Conservation (phyloP, 1,140 invertebrate genomes). For the Eupeodes corollae region DNA sequence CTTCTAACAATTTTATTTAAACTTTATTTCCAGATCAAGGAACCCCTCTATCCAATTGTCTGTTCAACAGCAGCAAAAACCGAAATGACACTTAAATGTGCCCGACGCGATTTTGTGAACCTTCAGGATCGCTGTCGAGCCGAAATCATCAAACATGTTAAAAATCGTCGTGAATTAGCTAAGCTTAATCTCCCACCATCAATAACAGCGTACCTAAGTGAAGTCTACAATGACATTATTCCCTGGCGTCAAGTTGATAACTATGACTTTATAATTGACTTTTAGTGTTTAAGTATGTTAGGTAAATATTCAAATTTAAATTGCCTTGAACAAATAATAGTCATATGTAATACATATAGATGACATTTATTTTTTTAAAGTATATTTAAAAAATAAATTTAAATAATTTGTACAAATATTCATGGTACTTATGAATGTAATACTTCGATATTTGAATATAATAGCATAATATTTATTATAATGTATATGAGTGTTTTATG, state of each 20-base stretch:
- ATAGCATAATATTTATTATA: too few species aligned
- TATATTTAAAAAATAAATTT: too few species aligned
- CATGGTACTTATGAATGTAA: too few species aligned
- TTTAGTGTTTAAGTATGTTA: constrained; percentile 12
- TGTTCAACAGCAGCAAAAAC: constrained; percentile 66
- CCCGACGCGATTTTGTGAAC: constrained; percentile 50
- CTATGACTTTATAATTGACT: constrained; percentile 32
- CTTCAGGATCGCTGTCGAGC: constrained; percentile 53
- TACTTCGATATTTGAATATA: too few species aligned
- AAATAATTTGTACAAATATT: too few species aligned
- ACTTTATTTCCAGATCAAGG: constrained; percentile 22
- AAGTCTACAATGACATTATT: constrained; percentile 34
- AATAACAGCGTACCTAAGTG: constrained; percentile 41
- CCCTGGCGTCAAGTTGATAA: constrained; percentile 33
- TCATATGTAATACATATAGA: too few species aligned
- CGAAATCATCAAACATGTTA: constrained; percentile 41
- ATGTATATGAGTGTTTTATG: too few species aligned
- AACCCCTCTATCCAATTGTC: constrained; percentile 57
- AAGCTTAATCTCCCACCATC: constrained; percentile 39
- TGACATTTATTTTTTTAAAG: too few species aligned
- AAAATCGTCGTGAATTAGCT: constrained; percentile 35
- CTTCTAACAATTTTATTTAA: neutral
- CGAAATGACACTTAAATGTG: constrained; percentile 50
- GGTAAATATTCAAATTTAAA: too few species aligned
- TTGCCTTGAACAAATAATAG: too few species aligned